Percentiles rank a stretch among this genome's conserved stretches.
These are phyloP conservation scores for Alviniconcha marisindica DNA, from an alignment of 1,140 invertebrate species.

Conservation along the genomic window DNA sequence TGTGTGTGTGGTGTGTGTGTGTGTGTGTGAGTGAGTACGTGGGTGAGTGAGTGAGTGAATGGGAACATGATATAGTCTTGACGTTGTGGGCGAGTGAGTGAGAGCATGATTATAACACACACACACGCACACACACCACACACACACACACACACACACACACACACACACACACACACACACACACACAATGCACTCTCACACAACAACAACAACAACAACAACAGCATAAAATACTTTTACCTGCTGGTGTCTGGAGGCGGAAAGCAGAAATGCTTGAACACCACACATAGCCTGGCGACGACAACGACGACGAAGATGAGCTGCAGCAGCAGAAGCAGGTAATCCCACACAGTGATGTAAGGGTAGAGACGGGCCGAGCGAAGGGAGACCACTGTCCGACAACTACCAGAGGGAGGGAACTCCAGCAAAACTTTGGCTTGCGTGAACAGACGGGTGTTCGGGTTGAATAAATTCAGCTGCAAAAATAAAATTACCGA, in stretches of 20 bases:
- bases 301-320: constrained; percentile 56
- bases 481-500: constrained; percentile 71
- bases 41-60: too few relatives aligned
- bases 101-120: too few relatives aligned
- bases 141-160: not conserved
- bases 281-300: constrained; percentile 22
- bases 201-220: constrained; percentile 8
- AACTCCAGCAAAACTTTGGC: constrained; percentile 71
- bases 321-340: constrained; percentile 62
- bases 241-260: not conserved
- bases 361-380: constrained; percentile 63
- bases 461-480: constrained; percentile 78
- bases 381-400: constrained; percentile 52
- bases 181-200: not conserved
- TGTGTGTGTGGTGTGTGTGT: too few relatives aligned
- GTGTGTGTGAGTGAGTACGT: too few relatives aligned
- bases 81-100: too few relatives aligned
- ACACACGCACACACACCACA: not conserved
- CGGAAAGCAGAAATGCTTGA: constrained; percentile 28
- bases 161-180: constrained; percentile 27
- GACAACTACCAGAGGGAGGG: constrained; percentile 71
- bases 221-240: not conserved
- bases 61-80: too few relatives aligned
- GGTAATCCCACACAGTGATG: constrained; percentile 52
- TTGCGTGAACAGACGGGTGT: constrained; percentile 73